Evolutionary conservation across 2,113 vertebrate genomes (phyloP), one percentile per base, ranked within the genome.

Genomic region (Paramormyrops kingsleyae): DNA sequence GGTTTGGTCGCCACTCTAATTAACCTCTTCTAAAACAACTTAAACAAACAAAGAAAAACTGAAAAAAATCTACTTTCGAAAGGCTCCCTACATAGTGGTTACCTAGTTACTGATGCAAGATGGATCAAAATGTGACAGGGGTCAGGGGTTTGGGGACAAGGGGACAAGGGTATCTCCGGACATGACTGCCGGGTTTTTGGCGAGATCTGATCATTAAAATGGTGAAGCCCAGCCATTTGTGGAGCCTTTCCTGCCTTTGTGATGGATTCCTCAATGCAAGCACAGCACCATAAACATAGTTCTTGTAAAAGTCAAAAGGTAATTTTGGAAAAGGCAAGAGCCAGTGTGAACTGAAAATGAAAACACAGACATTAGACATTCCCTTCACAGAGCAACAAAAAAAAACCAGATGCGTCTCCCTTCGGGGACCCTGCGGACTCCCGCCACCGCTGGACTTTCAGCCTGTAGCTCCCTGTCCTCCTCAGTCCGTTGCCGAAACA

Each of bases 401-500:
- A 46, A 83, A 46, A 21, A 6, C 0, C 24, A 0, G 17, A 87
- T 42, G 15, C n/a, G 24, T 56, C 49, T 56, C 47, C 27, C 47
- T 53, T 19, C 13, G 7, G 50, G 52, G 39, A 74, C 13, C 13
- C 62, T 46, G 21, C 10, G 42, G 70, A 21, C 39, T 89, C 52
- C 35, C 9, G 24, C 70, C 27, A 5, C 47, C 46, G 56, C 19
- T 44, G 24, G 13, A 39, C 62, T 21, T 85, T 12, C 53, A 19
- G 56, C 35, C 44, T 4, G 39, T 56, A 46, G 3, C 52, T 27
- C 66, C 27, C 70, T 27, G 21, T 88, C 47, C 44, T 49, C 35
- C 83, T 70, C 52, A 47, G 77, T 39, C 90, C 49, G 83, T 42
- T 83, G 47, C 89, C 10, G 10, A 46, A 89, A 88, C 88, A 59